Base-by-base conservation (phyloP, 1,140 invertebrate genomes). In the Zaprionus gabonicus region DNA sequence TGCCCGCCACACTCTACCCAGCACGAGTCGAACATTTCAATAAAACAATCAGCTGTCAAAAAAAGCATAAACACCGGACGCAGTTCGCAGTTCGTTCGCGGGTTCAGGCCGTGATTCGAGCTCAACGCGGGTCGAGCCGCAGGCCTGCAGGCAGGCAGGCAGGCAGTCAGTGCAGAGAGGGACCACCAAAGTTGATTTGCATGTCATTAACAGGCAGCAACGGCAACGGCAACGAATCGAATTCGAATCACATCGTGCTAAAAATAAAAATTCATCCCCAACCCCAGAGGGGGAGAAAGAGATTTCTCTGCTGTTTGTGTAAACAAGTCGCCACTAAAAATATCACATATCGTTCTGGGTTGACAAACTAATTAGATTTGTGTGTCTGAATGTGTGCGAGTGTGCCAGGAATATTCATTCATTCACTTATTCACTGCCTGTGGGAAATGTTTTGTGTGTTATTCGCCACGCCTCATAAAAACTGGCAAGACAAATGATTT, bases 101-200 rank as follows among this genome's bases (percentile, higher is more conserved):
- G 12, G 36, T 34, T 20, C n/a, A 36, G 53, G 25, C 27, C 36
- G 34, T 49, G 44, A 49, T 57, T 31, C 28, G 64, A 31, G 59
- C 64, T 63, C 23, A 49, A 38, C 27, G 49, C 58, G 55, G 53
- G 41, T 53, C 27, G 64, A 73, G 78, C 66, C 66, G 20, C 53
- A 44, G 78, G 71, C 46, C 28, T 31, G 28, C 28, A 31, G 9
- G 28, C 28, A 31, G 28, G 28, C 28, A 28, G 27, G 3, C n/a
- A n/a, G n/a, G n/a, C n/a, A n/a, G 20, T 20, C 27, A 31, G 9
- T 31, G 28, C 28, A 31, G 9, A 28, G 69, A 41, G 27, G 41
- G 69, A 83, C 84, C 84, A 88, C 84, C 84, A 71, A 78, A 80
- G 67, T 87, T 88, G 83, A 87, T 88, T 83, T 87, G 80, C 83